Evolutionary conservation across 2,888 invertebrate genomes (phyloP), one percentile per base, ranked within the genome.

Genomic region (Rotaria macrura): DNA sequence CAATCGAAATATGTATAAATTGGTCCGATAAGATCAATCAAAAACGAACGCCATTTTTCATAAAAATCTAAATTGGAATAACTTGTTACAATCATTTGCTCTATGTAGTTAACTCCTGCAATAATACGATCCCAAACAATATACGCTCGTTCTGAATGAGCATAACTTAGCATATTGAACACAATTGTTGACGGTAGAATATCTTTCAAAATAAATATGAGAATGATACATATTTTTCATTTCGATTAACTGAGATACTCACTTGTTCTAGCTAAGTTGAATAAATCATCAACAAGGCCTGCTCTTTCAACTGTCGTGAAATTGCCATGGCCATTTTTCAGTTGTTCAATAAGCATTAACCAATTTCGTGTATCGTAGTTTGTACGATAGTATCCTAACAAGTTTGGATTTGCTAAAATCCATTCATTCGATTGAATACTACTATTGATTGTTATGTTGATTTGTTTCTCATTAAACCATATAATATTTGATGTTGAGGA

Each of bases 301-400:
- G 90, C 90, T 83, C 90, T 87, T 87, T 90, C 90, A 1, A 89
- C 88, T 40, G 89, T 88, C 4, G 89, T 88, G 79, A 91, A 89
- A 5, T 89, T 94, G 25, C 92, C 92, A 3, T 92, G 92, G 0
- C 93, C 92, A 79, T 92, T 92, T 87, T 89, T 88, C 4, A 92
- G 90, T 87, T 91, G 91, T 2, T 89, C 88, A 3, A 89, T 89
- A 10, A 92, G 88, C 86, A 88, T 87, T 9, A 88, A 86, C 92
- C 92, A 92, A 89, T 91, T 91, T 3, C 87, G 85, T 34, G 87
- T 87, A 55, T 91, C 91, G 87, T 92, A 92, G 87, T 91, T 91
- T 10, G 91, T 90, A 85, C 91, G 87, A 87, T 89, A 92, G 87
- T 90, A 91, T 6, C 91, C 92, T 43, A 89, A 93, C 92, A 87